Evolutionary conservation across 2,113 vertebrate species (phyloP), one percentile per base, ranked within the genome.

Genomic region (Laterallus jamaicensis): DNA sequence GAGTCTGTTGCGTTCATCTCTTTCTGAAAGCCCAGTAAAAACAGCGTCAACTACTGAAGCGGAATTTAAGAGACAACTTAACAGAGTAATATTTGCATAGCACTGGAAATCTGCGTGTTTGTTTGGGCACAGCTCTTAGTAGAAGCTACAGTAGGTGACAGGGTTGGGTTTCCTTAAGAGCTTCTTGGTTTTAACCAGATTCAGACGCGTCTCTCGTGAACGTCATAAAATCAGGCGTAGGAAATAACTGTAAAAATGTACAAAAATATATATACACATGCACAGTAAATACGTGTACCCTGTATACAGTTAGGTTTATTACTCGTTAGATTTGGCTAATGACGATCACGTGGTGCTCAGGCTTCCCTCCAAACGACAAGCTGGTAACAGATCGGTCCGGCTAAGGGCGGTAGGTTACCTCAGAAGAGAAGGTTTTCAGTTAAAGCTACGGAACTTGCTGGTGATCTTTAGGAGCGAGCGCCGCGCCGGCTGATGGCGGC

Each of bases 191-290:
- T 92, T 63, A 73, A 91, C 81, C 47, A 83, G 93, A 92, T 76
- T 90, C 63, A 92, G 95, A 90, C 10, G 19, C 67, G 15, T 15
- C 79, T 78, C 24, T 85, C 91, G 62, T 24, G 62, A 73, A 93
- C 16, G 0, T 75, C 94, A 80, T 74, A 97, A 97, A 97, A 93
- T 24, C 85, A 87, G 89, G 87, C 24, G 71, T 95, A 97, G 91
- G 94, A 96, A 95, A 95, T 16, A 95, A 85, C 68, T 49, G 86
- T 98, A 97, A 96, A 98, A 98, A 97, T 25, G 75, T 97, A 98
- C 97, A 98, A 98, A 97, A 96, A 98, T 92, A 95, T 96, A 95
- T 96, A 94, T 96, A 88, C 64, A 96, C 92, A 58, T 94, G 86
- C 62, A 90, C 64, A 92, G 84, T 82, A 96, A 90, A 96, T 47